Evolutionary conservation across 2,888 invertebrate genomes (phyloP).

Genomic region (Apotomis betuletana): DNA sequence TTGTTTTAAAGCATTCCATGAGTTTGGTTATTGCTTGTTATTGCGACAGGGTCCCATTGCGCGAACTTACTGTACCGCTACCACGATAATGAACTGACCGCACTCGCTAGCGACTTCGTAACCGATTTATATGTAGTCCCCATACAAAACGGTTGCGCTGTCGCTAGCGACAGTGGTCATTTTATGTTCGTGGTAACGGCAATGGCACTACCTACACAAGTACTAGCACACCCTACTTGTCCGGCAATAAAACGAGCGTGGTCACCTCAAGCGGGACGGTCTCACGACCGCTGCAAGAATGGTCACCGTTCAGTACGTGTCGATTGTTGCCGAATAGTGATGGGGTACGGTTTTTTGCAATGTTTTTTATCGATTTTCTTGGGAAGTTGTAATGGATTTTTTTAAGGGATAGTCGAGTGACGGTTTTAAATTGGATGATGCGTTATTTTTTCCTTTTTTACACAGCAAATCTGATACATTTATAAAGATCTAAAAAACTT

Average conservation of each 20-base stretch:
- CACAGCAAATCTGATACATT: not conserved
- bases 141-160: too few species aligned
- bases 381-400: not conserved
- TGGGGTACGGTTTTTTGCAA: conserved; percentile 12
- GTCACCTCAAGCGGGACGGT: conserved; percentile 6
- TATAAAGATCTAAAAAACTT: not conserved
- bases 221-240: not conserved
- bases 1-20: too few species aligned
- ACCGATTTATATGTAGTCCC: too few species aligned
- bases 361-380: not conserved
- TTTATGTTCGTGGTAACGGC: too few species aligned
- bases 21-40: too few species aligned
- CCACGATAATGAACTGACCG: too few species aligned
- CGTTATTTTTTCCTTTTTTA: not conserved
- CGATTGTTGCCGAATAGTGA: conserved; percentile 32
- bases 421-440: conserved; percentile 1
- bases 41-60: too few species aligned
- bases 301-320: conserved; percentile 25
- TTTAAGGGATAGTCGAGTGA: not conserved
- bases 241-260: conserved; percentile 5
- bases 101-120: too few species aligned
- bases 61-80: too few species aligned
- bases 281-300: not conserved
- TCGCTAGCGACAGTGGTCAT: too few species aligned
- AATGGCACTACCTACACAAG: too few species aligned